Evolutionary conservation across 2,113 vertebrate species (phyloP), one percentile per base, ranked within the genome.

Genomic region (Pseudorasbora parva): DNA sequence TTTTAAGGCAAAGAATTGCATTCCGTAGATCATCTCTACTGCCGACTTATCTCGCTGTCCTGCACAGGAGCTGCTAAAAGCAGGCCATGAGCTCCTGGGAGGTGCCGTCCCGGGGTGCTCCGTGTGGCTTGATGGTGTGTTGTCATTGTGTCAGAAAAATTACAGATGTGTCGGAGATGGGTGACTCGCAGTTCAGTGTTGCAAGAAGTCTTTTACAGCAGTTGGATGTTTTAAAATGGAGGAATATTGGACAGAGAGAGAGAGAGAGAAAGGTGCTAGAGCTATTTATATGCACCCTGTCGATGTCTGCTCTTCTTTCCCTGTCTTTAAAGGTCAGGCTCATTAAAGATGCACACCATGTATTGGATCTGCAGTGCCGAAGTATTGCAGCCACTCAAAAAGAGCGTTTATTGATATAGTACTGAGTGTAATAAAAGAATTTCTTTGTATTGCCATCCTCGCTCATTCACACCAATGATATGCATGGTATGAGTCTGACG

Each of bases 261-360:
- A 71, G 30, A 30, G 57, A 21, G 56, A 81, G n/a, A 81, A 33
- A 75, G 19, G 30, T 17, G 57, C 80, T 37, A 64, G 21, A 25
- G 84, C 69, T 82, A 82, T 78, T 71, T 69, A 73, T 83, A 72
- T 56, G 43, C 83, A 60, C 56, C 51, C 71, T 59, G 79, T 51
- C 23, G 30, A 82, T 85, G 82, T 87, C 15, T 68, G 85, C 79
- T 74, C 78, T 9, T 75, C 57, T 33, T 86, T 68, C 59, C 77
- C 64, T 72, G 66, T 83, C 81, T 82, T 78, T 84, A 91, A 91
- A 93, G 91, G 90, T 92, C 91, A 91, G 60, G 9, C 83, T 91
- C 82, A 92, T 91, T 92, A 91, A 88, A 88, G 80, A 86, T 86
- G 56, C 78, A 15, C 59, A 57, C 49, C 57, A 84, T 51, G 85